Evolutionary conservation across 2,888 invertebrate species (phyloP).

Genomic region (Tipula confusa): DNA sequence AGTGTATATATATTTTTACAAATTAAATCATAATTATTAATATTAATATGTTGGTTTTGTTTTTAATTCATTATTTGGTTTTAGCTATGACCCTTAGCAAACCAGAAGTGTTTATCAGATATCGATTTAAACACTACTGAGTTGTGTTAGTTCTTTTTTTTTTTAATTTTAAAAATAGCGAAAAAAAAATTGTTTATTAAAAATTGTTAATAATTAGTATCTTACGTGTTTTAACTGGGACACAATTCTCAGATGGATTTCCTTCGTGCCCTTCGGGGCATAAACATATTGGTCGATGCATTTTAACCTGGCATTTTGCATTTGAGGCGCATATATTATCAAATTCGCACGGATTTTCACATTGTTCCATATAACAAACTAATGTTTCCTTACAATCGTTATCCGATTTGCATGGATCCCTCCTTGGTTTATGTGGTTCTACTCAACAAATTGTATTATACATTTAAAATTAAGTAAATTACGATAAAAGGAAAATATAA

Average conservation of each 20-base stretch:
- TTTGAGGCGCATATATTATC: constrained; percentile 69
- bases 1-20: neutral
- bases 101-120: neutral
- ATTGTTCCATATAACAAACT: constrained; percentile 77
- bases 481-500: neutral
- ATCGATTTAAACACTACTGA: constrained; percentile 35
- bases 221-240: constrained; percentile 74
- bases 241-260: constrained; percentile 76
- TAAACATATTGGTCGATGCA: constrained; percentile 77
- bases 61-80: neutral
- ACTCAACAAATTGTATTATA: constrained; percentile 40
- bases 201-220: constrained; percentile 37
- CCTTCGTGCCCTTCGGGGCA: constrained; percentile 77
- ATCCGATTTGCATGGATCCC: constrained; percentile 74
- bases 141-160: constrained; percentile 37
- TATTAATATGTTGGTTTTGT: neutral
- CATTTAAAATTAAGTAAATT: neutral
- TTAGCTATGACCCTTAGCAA: constrained; percentile 4
- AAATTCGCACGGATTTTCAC: constrained; percentile 80
- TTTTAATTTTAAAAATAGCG: constrained; percentile 1
- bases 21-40: constrained; percentile 30
- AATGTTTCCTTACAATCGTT: constrained; percentile 78
- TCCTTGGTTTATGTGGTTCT: constrained; percentile 63
- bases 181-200: neutral
- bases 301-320: constrained; percentile 74